Percentiles rank a stretch among this genome's conserved stretches.
phyloP scores from a whole-genome alignment of 2,797 vertebrate species.

The Spheniscus humboldti region DNA sequence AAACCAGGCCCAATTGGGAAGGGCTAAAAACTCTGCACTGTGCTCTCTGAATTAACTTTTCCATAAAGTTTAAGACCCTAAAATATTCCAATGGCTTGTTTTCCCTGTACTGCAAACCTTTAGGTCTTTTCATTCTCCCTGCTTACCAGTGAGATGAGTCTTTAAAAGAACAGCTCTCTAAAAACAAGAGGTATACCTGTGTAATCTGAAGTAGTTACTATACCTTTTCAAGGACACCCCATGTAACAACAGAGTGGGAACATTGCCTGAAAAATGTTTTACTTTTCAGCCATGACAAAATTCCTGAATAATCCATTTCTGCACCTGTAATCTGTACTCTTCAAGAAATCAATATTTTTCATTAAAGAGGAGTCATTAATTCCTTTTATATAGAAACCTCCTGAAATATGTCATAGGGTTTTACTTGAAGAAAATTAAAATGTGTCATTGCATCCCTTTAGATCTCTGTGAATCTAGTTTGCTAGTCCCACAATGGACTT shows the following conservation, averaged over 20 bases:
- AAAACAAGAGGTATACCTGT: neutral
- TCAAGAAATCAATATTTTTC: constrained; percentile 1
- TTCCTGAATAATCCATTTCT: neutral
- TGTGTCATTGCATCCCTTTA: neutral
- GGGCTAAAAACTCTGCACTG: neutral
- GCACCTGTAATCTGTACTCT: neutral
- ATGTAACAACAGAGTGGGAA: neutral
- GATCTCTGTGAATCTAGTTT: neutral
- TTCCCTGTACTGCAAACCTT: neutral
- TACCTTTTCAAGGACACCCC: neutral
- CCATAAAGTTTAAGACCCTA: neutral
- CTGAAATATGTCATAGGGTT: neutral
- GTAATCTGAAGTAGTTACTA: neutral
- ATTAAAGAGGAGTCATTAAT: neutral
- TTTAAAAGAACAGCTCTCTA: neutral
- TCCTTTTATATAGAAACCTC: neutral
- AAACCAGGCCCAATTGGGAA: neutral
- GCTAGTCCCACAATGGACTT: neutral
- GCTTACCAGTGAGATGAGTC: neutral
- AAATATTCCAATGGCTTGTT: neutral
- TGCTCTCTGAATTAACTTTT: neutral
- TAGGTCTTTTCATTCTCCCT: neutral
- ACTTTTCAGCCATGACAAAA: neutral
- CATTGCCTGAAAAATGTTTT: neutral
- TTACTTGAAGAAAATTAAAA: neutral